Conservation (phyloP, 2,797 vertebrate genomes). For the Protonibea diacanthus region DNA sequence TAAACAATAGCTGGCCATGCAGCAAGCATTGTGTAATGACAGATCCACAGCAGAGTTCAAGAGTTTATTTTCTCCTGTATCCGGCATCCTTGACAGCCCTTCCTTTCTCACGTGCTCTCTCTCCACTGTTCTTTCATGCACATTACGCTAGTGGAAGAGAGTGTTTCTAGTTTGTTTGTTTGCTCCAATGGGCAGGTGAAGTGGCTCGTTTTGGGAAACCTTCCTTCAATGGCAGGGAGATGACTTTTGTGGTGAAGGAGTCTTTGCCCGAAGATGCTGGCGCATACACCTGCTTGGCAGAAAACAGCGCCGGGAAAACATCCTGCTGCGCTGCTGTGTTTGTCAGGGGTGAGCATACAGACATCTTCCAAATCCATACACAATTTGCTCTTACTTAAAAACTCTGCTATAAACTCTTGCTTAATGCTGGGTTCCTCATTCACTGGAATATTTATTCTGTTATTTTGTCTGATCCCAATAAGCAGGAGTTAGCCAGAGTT, state of each 20-base stretch:
- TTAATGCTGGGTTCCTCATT: neutral
- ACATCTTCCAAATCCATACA: too few relatives aligned
- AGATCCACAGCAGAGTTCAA: neutral
- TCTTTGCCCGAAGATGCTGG: conserved; percentile 85
- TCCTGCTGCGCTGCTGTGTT: conserved; percentile 82
- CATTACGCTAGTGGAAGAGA: neutral
- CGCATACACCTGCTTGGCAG: conserved; percentile 83
- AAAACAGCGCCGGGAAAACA: conserved; percentile 80
- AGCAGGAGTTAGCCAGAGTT: neutral
- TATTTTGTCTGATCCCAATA: neutral
- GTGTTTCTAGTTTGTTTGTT: conserved; percentile 42
- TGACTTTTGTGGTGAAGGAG: conserved; percentile 77
- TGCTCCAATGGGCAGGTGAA: conserved; percentile 75
- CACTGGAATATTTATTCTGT: neutral
- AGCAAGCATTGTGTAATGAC: neutral
- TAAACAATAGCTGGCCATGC: neutral
- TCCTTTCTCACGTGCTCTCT: neutral
- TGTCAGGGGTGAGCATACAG: conserved; percentile 77
- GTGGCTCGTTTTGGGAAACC: conserved; percentile 72
- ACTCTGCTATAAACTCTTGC: neutral
- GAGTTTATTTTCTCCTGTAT: neutral
- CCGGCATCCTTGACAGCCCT: neutral
- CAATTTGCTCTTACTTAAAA: neutral
- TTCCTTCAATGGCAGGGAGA: conserved; percentile 67
- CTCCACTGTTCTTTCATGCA: neutral